Conservation (phyloP, 2,113 vertebrate species). For the Cyanoliseus patagonus region DNA sequence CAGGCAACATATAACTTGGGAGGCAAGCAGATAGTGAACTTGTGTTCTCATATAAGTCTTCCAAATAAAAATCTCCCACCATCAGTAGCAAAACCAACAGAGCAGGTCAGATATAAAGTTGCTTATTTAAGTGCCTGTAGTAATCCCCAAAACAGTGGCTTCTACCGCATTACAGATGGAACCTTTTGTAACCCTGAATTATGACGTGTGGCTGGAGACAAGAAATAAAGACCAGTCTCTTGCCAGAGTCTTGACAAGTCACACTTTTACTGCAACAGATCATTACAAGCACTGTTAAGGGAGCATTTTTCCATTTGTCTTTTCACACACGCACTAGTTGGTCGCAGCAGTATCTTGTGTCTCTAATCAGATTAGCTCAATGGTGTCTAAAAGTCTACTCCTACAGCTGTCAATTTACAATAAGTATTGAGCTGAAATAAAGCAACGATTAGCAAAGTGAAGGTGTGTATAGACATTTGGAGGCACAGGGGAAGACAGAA, state of each 20-base stretch:
- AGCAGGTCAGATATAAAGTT: slow-evolving; percentile 19
- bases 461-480: background rate
- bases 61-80: slow-evolving; percentile 9
- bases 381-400: slow-evolving; percentile 51
- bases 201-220: background rate
- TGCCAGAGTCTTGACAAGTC: background rate
- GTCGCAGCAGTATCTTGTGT: background rate
- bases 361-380: slow-evolving; percentile 67
- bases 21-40: background rate
- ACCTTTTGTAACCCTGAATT: background rate
- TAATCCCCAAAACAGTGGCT: background rate
- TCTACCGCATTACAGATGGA: background rate
- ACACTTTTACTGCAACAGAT: background rate
- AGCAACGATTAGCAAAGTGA: slow-evolving; percentile 51
- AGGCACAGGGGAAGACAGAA: slow-evolving; percentile 21
- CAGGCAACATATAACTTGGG: background rate
- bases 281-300: background rate
- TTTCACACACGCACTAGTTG: slow-evolving; percentile 19
- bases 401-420: slow-evolving; percentile 49
- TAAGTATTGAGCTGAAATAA: slow-evolving; percentile 38
- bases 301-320: slow-evolving; percentile 58
- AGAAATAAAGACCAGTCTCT: background rate
- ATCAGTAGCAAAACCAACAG: background rate
- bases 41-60: slow-evolving; percentile 7
- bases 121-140: slow-evolving; percentile 22